Evolutionary conservation across 2,797 vertebrate species (phyloP).

Genomic region (Potorous gilbertii): DNA sequence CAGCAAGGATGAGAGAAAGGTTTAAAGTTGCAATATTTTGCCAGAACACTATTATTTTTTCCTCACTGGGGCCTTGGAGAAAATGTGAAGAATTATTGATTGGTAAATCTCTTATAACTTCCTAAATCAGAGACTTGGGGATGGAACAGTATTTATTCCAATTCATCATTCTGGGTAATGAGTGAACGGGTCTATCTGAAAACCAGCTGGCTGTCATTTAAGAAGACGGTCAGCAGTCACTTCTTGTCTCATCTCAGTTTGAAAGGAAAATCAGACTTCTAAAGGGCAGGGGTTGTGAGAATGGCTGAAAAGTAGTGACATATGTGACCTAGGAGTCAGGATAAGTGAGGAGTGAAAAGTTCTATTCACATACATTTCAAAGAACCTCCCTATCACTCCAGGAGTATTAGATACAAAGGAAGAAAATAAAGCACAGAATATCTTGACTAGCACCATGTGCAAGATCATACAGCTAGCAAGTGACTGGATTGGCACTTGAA

Average conservation of each 20-base stretch:
- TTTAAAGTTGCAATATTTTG: background rate
- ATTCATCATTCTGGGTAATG: background rate
- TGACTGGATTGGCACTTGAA: background rate
- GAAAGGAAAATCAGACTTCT: background rate
- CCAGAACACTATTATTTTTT: background rate
- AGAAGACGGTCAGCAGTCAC: background rate
- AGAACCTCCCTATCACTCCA: background rate
- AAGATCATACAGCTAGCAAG: background rate
- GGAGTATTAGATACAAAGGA: background rate
- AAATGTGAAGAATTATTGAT: background rate
- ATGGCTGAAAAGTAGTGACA: background rate
- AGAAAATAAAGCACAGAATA: background rate
- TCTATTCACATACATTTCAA: background rate
- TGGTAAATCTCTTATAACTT: background rate
- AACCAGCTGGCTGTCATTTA: background rate
- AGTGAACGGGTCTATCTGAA: background rate
- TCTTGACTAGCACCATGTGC: background rate
- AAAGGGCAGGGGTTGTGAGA: background rate
- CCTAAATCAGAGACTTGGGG: background rate
- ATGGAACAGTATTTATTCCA: background rate
- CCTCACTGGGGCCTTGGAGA: background rate
- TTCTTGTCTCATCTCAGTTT: background rate
- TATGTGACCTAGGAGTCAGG: background rate
- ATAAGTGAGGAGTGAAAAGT: background rate
- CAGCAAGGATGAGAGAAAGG: background rate